Evolutionary conservation across 2,113 vertebrate species (phyloP), one percentile per base, ranked within the genome.

Genomic region (Cacatua alba): DNA sequence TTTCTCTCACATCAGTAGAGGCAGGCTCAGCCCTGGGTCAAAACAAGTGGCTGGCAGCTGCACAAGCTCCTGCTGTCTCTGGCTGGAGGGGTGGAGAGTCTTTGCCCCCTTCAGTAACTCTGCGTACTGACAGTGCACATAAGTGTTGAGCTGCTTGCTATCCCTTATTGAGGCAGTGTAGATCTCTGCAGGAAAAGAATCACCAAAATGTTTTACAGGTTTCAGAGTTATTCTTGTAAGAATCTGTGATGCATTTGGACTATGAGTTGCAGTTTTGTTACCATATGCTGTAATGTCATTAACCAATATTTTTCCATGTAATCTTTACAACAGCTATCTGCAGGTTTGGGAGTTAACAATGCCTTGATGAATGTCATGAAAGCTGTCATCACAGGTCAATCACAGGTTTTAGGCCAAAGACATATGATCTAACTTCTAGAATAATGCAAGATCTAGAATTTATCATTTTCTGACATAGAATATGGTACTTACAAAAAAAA

Each of bases 111-210:
- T 62, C 17, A 33, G n/a, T 8, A 57, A 4, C 20, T 52, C 57
- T 67, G 12, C 13, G 23, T 33, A 7, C 11, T 63, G 52, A 60
- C 7, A 59, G 37, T n/a, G 19, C 52, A 59, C 9, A 8, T 13
- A 8, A 26, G 9, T 31, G 35, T 19, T n/a, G 28, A 51, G 19
- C 17, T 69, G 2, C 11, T 51, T 49, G 10, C 5, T 35, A 12
- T 6, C 21, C 13, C n/a, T 49, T 17, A 23, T 2, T 51, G 37
- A 64, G 18, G 6, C 15, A 72, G 19, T 0, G 0, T 3, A 51
- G 31, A 52, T 3, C 9, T 65, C 33, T 59, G 4, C 62, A 48
- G 49, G 39, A 48, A 53, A 76, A 51, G 16, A 46, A 17, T 48
- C 39, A n/a, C 2, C 14, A 62, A 17, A 74, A 19, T 13, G 2